Evolutionary conservation across 2,797 vertebrate genomes (phyloP).

Genomic region (Microhierax caerulescens): DNA sequence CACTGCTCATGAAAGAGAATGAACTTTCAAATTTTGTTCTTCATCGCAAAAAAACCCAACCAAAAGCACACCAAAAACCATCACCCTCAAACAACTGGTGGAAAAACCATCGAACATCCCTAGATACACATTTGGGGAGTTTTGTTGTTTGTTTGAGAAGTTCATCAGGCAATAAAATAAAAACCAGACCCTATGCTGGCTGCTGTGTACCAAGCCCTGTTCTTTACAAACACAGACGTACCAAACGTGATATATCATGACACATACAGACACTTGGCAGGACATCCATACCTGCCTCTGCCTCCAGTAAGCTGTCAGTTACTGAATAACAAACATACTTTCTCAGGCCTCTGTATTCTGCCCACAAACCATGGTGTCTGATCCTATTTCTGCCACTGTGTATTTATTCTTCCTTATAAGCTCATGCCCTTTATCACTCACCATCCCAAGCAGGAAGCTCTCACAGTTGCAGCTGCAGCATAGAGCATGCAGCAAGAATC

Average conservation of each 20-base stretch:
- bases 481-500: accelerated
- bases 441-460: background rate
- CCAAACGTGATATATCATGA: accelerated
- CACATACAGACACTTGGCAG: background rate
- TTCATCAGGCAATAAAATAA: background rate
- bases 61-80: background rate
- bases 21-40: background rate
- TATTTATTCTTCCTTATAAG: background rate
- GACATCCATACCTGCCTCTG: background rate
- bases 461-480: background rate
- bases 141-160: background rate
- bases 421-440: background rate
- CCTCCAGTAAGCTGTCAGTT: background rate
- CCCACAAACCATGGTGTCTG: background rate
- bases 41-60: background rate
- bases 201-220: background rate
- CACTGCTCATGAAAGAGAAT: background rate
- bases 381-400: background rate
- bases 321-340: background rate
- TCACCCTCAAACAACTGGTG: background rate
- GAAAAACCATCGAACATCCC: background rate
- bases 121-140: background rate
- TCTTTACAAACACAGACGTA: background rate
- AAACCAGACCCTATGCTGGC: background rate
- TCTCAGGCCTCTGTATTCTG: background rate